Evolutionary conservation across 1,140 invertebrate species (phyloP).

Genomic region (Sycophaga agraensis): DNA sequence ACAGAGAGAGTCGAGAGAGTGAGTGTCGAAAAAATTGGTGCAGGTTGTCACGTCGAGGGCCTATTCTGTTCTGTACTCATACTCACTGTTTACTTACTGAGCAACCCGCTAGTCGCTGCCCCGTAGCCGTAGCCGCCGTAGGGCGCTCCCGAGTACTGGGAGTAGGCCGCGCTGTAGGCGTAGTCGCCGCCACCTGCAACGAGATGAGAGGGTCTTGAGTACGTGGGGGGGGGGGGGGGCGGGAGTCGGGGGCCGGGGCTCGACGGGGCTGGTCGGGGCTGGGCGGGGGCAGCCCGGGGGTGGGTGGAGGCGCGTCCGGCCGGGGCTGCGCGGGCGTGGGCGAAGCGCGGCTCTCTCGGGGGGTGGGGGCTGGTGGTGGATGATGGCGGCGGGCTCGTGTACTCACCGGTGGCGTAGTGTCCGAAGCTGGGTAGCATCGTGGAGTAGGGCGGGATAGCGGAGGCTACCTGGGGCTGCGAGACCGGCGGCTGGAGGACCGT

Average conservation of each 20-base stretch:
- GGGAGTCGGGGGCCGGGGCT: too few relatives aligned
- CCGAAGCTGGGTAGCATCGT: slow-evolving; percentile 73
- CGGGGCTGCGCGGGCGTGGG: too few relatives aligned
- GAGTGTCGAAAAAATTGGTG: too few relatives aligned
- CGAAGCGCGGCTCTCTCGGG: too few relatives aligned
- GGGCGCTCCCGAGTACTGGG: slow-evolving; percentile 70
- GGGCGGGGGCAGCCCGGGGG: too few relatives aligned
- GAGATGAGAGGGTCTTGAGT: too few relatives aligned
- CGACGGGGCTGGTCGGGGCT: too few relatives aligned
- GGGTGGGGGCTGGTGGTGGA: too few relatives aligned
- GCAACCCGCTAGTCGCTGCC: slow-evolving; percentile 70
- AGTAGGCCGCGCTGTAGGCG: slow-evolving; percentile 73
- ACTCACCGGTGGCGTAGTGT: slow-evolving; percentile 72
- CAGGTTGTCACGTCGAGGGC: slow-evolving; percentile 29
- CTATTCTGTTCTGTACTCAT: slow-evolving; percentile 59
- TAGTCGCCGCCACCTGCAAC: slow-evolving; percentile 69
- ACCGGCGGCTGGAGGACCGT: slow-evolving; percentile 62
- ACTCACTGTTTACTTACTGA: slow-evolving; percentile 81
- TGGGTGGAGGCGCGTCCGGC: too few relatives aligned
- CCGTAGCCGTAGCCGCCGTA: slow-evolving; percentile 75
- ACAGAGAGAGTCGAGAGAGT: too few relatives aligned
- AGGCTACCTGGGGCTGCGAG: slow-evolving; percentile 54
- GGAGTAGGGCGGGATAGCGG: slow-evolving; percentile 59
- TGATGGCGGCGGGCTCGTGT: slow-evolving; percentile 11
- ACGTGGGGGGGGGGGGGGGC: too few relatives aligned